These are phyloP conservation scores for Callyntrura guangdongensis DNA, from an alignment of 2,888 invertebrate species.

Conservation along the genomic window DNA sequence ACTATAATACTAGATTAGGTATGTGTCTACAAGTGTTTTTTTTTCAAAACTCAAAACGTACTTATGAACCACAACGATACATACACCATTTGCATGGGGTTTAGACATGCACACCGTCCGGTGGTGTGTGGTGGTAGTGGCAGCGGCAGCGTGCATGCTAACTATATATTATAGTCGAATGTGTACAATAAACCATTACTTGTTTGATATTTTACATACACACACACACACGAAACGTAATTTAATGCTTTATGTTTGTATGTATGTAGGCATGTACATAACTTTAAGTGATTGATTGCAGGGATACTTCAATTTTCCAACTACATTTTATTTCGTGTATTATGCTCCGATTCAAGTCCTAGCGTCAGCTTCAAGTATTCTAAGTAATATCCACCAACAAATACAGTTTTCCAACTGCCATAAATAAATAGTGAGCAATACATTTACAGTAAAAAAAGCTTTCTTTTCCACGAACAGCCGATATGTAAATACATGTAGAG, in stretches of 20 bases:
- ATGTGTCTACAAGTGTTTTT: constrained; percentile 72
- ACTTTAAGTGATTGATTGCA: constrained; percentile 74
- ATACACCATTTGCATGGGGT: constrained; percentile 24
- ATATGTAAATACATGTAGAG: not conserved
- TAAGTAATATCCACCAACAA: constrained; percentile 9
- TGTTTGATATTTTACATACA: constrained; percentile 38
- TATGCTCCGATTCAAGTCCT: not conserved
- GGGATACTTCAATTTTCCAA: constrained; percentile 63
- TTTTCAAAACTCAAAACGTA: constrained; percentile 66
- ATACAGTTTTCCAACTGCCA: constrained; percentile 33
- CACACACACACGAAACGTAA: constrained; percentile 33
- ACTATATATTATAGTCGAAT: not conserved
- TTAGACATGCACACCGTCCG: constrained; percentile 24
- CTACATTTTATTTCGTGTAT: constrained; percentile 14
- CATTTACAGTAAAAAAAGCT: not conserved
- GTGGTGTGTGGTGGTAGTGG: not conserved
- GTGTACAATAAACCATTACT: constrained; percentile 37
- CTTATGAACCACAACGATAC: not conserved
- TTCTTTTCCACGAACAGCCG: not conserved
- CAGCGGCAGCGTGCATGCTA: not conserved
- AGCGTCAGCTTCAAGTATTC: not conserved
- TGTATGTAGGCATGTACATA: constrained; percentile 26
- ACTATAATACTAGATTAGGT: constrained; percentile 40
- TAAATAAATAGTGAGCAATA: constrained; percentile 47
- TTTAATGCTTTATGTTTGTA: not conserved